Evolutionary conservation across 2,888 invertebrate genomes (phyloP), one percentile per base, ranked within the genome.

Genomic region (Anarsia innoxiella): DNA sequence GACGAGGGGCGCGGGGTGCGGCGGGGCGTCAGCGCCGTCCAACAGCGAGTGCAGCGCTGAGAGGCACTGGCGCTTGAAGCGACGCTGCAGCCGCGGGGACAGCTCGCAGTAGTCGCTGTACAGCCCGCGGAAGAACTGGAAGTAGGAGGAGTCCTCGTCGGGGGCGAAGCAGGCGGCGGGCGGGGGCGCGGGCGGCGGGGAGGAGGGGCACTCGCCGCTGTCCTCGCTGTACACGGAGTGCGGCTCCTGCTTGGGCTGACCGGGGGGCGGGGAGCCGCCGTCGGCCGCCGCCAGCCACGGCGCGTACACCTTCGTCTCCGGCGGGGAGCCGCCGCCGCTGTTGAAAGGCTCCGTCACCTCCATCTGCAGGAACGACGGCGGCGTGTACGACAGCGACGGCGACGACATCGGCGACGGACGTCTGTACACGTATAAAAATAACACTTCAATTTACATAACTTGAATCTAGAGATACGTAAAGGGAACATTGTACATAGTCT

Each of bases 111-210:
- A 83, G 46, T 83, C 83, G 40, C 54, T 53, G 49, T 79, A 53
- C 16, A 83, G 67, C 10, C 78, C 77, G 10, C 78, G 66, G 55
- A 83, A 83, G 61, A 83, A 83, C 42, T 82, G 77, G 48, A 80
- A 80, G 55, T 66, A 83, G 1, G 77, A 73, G 2, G 65, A 55
- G 56, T 59, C 72, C 43, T 82, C 83, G 36, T 80, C 80, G 1
- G 71, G 49, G 8, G 62, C 61, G 56, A 76, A 74, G n/a, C n/a
- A n/a, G n/a, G n/a, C n/a, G n/a, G n/a, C n/a, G n/a, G n/a, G n/a
- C n/a, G n/a, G n/a, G n/a, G n/a, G n/a, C n/a, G n/a, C n/a, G n/a
- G n/a, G n/a, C 28, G 60, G 50, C 1, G 50, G 48, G 3, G 70
- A 66, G 39, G 60, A 55, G 35, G 56, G 56, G 45, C 62, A 53